phyloP scores from a whole-genome alignment of 1,140 invertebrate species.

The Cydia pomonella region DNA sequence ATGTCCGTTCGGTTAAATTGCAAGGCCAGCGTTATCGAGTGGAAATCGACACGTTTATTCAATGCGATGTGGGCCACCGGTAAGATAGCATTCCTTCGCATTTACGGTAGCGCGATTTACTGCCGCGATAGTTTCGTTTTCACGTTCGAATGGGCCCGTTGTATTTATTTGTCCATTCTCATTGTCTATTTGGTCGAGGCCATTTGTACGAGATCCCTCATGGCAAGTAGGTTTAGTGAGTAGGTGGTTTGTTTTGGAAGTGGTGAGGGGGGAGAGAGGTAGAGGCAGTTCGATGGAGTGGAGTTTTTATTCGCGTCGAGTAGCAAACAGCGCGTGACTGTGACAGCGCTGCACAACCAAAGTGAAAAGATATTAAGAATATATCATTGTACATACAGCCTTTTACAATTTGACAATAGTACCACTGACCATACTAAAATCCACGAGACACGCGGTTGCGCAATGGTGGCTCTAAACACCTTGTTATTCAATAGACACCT shows the following conservation, averaged over 20 bases:
- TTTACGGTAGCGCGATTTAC: slow-evolving; percentile 72
- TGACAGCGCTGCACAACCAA: slow-evolving; percentile 39
- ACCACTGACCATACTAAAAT: slow-evolving; percentile 42
- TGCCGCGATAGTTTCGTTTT: slow-evolving; percentile 76
- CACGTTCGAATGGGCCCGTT: slow-evolving; percentile 67
- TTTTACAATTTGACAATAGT: neutral
- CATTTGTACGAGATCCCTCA: slow-evolving; percentile 54
- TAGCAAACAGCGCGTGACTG: slow-evolving; percentile 47
- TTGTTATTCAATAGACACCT: slow-evolving; percentile 63
- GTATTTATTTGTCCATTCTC: slow-evolving; percentile 60
- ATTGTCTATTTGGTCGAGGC: slow-evolving; percentile 59
- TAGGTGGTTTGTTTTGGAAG: slow-evolving; percentile 42
- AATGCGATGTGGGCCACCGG: slow-evolving; percentile 63
- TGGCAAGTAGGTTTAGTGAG: slow-evolving; percentile 60
- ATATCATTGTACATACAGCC: neutral
- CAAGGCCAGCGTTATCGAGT: slow-evolving; percentile 74
- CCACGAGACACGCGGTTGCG: slow-evolving; percentile 62
- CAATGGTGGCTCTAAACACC: slow-evolving; percentile 55
- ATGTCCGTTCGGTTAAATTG: slow-evolving; percentile 70
- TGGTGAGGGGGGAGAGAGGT: slow-evolving; percentile 37
- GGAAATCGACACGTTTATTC: slow-evolving; percentile 77
- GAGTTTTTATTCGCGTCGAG: slow-evolving; percentile 53
- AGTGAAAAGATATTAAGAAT: neutral
- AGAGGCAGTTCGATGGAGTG: slow-evolving; percentile 47
- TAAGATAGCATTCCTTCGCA: slow-evolving; percentile 68